Evolutionary conservation across 2,888 invertebrate species (phyloP), one percentile per base, ranked within the genome.

Genomic region (Pegoplata infirma): DNA sequence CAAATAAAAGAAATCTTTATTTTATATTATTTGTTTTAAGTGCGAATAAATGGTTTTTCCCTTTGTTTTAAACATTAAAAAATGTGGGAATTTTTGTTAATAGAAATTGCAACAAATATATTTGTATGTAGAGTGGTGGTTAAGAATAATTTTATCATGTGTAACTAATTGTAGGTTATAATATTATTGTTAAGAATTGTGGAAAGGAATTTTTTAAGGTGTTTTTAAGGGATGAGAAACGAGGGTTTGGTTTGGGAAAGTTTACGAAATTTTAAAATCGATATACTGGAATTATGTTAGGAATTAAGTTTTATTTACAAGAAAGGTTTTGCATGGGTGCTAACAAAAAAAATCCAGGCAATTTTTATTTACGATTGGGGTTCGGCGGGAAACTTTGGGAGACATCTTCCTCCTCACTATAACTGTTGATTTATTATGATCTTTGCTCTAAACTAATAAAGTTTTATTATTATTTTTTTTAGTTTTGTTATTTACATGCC

Each of bases 141-240:
- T 40, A 25, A 14, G 58, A 40, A 58, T 58, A 58, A 10, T 44
- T 44, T n/a, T 46, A 46, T 23, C 59, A 46, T 59, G 68, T 44
- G 25, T 58, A 74, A 74, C 47, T 73, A 78, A 78, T 78, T 74
- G 53, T 66, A 40, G 58, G 68, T 69, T 78, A 78, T 55, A 63
- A 53, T 25, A 51, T 14, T 0, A 21, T 49, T 17, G n/a, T 21
- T 21, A 10, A 21, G 21, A 21, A 21, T n/a, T 49, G 17, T 58
- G 58, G 19, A 3, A 12, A 56, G 17, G 10, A 46, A n/a, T 59
- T 66, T 72, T 67, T 6, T 44, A 58, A 53, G 19, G 23, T 44
- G 49, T 36, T 49, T 23, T 12, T 7, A 49, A 63, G 59, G 63
- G 58, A 74, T 73, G 58, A 53, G 44, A 55, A 32, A 10, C 8